Conservation (phyloP, 2,888 invertebrate genomes). For the Agriopis leucophaearia region DNA sequence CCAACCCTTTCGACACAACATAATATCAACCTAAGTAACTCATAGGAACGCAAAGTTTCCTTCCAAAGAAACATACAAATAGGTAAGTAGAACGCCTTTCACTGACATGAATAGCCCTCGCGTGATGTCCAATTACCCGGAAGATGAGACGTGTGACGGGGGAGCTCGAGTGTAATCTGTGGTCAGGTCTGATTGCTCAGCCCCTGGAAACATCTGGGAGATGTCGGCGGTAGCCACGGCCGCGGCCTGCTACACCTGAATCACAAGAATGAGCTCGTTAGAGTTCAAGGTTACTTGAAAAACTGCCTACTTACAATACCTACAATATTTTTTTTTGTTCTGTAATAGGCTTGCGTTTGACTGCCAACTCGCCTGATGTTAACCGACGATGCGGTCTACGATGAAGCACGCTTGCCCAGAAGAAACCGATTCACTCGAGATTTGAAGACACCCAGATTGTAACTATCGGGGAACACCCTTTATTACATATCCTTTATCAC, state of each 20-base stretch:
- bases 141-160: constrained; percentile 25
- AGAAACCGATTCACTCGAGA: too few relatives aligned
- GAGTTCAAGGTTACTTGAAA: constrained; percentile 11
- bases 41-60: constrained; percentile 3
- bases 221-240: constrained; percentile 22
- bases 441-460: too few relatives aligned
- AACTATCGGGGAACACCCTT: too few relatives aligned
- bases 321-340: too few relatives aligned
- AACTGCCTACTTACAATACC: neutral
- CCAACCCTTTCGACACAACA: neutral
- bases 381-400: too few relatives aligned
- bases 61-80: constrained; percentile 21
- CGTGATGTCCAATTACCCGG: constrained; percentile 24
- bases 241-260: constrained; percentile 2
- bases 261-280: constrained; percentile 8
- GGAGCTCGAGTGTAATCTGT: constrained; percentile 11
- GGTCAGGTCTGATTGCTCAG: constrained; percentile 38
- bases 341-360: too few relatives aligned
- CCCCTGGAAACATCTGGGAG: constrained; percentile 33
- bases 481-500: too few relatives aligned
- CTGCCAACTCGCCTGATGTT: too few relatives aligned
- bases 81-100: constrained; percentile 11
- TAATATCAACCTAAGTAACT: neutral
- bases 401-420: too few relatives aligned
- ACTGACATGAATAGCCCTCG: constrained; percentile 14